Base-by-base conservation (phyloP, 2,797 vertebrate genomes). In the Malacoraja senta region DNA sequence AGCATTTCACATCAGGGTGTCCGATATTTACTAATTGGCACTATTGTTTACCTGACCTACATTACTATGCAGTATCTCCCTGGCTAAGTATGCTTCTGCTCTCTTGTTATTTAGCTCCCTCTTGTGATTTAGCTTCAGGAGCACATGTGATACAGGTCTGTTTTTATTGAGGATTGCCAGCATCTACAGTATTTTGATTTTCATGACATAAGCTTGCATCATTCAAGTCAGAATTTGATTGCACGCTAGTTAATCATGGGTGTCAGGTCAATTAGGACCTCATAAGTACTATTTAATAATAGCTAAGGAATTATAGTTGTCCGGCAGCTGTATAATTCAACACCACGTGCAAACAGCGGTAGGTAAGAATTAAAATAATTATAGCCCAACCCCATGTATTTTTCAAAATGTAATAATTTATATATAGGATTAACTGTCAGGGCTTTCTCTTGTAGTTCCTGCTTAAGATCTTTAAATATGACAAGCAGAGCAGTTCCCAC, bases 401-500 rank as follows among this genome's bases (percentile, higher is more conserved):
- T 92, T 92, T 92, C 90, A 92, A 74, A 92, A 76, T 92, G 38
- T 92, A 74, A 53, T 76, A 71, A 92, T 29, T 76, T 92, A 76
- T 92, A 58, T 92, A 76, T 92, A 92, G 90, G 90, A 92, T 76
- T 92, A 92, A 92, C 90, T 92, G 90, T 76, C 90, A 76, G 44
- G 24, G 24, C 29, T 9, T 74, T 29, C 38, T 72, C 68, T 21
- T 53, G 38, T 92, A 53, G 71, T 58, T 92, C 38, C 90, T 76
- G 71, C 4, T 76, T 92, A 53, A 92, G 35, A 63, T 92, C 83
- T 61, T 86, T 92, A 74, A 92, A 92, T 92, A 92, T 92, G 71
- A 92, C 90, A 92, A 44, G 90, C 38, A 26, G 24, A 92, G 21
- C 71, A 76, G 38, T 92, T 92, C 71, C 24, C 71, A 76, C 26